Evolutionary conservation across 2,797 vertebrate species (phyloP), one percentile per base, ranked within the genome.

Genomic region (Picus viridis): DNA sequence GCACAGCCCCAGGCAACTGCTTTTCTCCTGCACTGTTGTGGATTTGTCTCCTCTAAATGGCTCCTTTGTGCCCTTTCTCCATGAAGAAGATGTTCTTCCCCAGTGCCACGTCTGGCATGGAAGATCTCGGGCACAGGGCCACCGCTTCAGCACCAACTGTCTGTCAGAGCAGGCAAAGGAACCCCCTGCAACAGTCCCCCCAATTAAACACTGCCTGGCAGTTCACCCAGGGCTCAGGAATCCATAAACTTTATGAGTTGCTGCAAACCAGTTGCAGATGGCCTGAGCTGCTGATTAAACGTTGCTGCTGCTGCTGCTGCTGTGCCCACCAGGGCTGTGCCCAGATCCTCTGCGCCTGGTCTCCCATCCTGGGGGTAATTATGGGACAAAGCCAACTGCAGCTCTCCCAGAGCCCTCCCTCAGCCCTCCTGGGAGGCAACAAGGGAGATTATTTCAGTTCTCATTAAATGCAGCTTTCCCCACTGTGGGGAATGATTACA

Each of bases 181-280:
- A 61, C 80, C 82, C 88, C 63, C 56, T 7, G 79, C 62, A 74
- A 83, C 45, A 74, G 86, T 39, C 84, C 88, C 74, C 77, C 89
- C 96, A 90, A 76, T 95, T 65, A 90, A 91, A 34, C 85, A 36
- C 95, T 96, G 95, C 96, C 96, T 97, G 97, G 92, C 83, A 65
- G 83, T 77, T 92, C 80, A 73, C 39, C 54, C 88, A 95, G 61
- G 88, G 93, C 95, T 92, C 75, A 86, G 93, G 89, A 94, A 90
- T 76, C 92, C 89, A 90, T 96, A 93, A 93, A 95, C 89, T 93
- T 96, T 80, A 88, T 45, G 74, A 64, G 88, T 84, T 80, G 43
- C 83, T 90, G 94, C 94, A 94, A 93, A 97, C 92, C 95, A 93
- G 93, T 95, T 96, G 97, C 97, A 97, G 96, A 95, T 97, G 97